A percentile compares a stretch with the other conserved stretches of the same genome.
Conservation (phyloP, 2,113 vertebrate genomes). For the Tautogolabrus adspersus region DNA sequence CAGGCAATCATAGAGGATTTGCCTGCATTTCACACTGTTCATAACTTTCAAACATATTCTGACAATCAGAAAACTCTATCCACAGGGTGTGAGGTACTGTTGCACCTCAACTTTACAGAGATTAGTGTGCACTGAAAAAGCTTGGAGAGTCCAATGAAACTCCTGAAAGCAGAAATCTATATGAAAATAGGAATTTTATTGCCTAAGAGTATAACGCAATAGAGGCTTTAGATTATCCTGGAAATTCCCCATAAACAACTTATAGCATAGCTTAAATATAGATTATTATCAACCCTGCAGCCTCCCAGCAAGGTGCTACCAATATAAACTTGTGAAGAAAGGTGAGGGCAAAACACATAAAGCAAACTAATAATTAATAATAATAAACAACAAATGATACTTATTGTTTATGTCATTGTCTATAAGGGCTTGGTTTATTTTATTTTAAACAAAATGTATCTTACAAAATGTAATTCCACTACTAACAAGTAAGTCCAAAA, state of each 20-base stretch:
- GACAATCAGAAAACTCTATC: neutral
- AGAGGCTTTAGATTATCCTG: too few relatives aligned
- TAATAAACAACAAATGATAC: too few relatives aligned
- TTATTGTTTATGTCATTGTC: too few relatives aligned
- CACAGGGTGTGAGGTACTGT: neutral
- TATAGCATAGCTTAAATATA: neutral
- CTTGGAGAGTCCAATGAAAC: neutral
- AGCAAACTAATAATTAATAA: too few relatives aligned
- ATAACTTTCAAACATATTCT: slow-evolving; percentile 9
- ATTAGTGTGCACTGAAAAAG: neutral
- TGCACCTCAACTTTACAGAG: neutral
- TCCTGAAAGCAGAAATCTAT: neutral
- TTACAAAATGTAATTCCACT: too few relatives aligned
- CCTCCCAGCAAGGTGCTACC: neutral
- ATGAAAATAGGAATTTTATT: neutral
- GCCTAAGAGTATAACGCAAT: neutral
- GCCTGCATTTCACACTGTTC: neutral
- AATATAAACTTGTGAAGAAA: neutral
- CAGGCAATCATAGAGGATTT: neutral
- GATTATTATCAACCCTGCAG: neutral
- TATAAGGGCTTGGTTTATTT: too few relatives aligned
- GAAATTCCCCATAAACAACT: neutral
- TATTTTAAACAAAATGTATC: too few relatives aligned
- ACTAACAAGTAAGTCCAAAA: neutral
- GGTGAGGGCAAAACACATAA: too few relatives aligned